These are phyloP conservation scores for Stegana nigrithorax DNA, from an alignment of 2,888 invertebrate species.

Conservation along the genomic window DNA sequence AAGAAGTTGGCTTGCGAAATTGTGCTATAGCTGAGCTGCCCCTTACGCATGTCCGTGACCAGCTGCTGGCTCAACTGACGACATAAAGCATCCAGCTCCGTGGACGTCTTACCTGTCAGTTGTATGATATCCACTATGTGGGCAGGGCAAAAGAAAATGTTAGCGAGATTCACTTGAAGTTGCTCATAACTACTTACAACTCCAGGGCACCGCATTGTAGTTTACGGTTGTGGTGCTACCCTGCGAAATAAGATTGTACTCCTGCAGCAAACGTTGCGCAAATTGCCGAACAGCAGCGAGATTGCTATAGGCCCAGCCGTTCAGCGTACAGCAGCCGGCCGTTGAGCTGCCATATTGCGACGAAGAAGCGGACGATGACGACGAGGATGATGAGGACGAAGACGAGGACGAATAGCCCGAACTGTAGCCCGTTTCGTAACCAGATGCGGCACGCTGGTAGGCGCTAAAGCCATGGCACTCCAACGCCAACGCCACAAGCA, in stretches of 20 bases:
- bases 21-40: conserved; percentile 50
- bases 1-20: conserved; percentile 64
- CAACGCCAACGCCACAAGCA: conserved; percentile 46
- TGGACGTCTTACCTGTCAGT: conserved; percentile 57
- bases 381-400: conserved; percentile 42
- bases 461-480: conserved; percentile 39
- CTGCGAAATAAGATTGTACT: conserved; percentile 58
- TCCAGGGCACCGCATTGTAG: conserved; percentile 43
- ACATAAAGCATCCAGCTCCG: conserved; percentile 54
- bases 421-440: not conserved
- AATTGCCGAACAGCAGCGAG: conserved; percentile 58
- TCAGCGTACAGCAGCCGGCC: conserved; percentile 41
- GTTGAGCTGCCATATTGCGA: conserved; percentile 17
- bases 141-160: not conserved
- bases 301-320: conserved; percentile 58
- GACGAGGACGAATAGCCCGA: not conserved
- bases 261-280: conserved; percentile 57
- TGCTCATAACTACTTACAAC: conserved; percentile 47
- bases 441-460: conserved; percentile 27
- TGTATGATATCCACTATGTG: conserved; percentile 55
- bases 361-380: conserved; percentile 31
- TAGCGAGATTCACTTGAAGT: not conserved
- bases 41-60: conserved; percentile 60
- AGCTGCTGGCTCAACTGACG: conserved; percentile 53
- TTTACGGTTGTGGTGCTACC: conserved; percentile 37